Evolutionary conservation across 2,797 vertebrate genomes (phyloP).

Genomic region (Synanceia verrucosa): DNA sequence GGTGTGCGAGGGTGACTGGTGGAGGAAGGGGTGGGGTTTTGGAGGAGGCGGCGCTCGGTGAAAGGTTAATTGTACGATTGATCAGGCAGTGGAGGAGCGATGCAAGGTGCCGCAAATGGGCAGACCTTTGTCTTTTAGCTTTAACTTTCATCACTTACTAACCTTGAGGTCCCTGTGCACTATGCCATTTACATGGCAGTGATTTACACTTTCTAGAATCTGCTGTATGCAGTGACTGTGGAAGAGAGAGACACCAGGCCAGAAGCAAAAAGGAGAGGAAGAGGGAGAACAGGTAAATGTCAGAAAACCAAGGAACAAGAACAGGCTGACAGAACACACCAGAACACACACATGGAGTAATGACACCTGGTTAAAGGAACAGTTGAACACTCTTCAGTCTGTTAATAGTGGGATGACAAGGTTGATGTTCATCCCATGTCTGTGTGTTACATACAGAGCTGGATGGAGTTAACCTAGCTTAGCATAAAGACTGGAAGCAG

Average conservation of each 20-base stretch:
- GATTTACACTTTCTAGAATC: slow-evolving; percentile 99
- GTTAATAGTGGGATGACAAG: background rate
- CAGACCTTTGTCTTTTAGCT: slow-evolving; percentile 22
- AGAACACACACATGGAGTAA: slow-evolving; percentile 22
- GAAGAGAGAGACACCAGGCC: slow-evolving; percentile 63
- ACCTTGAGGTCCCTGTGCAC: slow-evolving; percentile 99
- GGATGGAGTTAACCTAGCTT: background rate
- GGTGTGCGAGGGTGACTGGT: slow-evolving; percentile 25
- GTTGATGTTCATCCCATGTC: background rate
- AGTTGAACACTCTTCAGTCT: slow-evolving; percentile 13
- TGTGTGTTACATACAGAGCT: background rate
- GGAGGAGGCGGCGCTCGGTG: slow-evolving; percentile 23
- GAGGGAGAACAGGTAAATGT: slow-evolving; percentile 59
- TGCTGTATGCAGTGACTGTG: slow-evolving; percentile 99
- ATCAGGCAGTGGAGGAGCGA: slow-evolving; percentile 52
- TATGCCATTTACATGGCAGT: slow-evolving; percentile 97
- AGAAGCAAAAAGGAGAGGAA: slow-evolving; percentile 64
- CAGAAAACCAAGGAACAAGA: slow-evolving; percentile 39
- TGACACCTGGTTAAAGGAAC: slow-evolving; percentile 24
- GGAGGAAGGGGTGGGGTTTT: slow-evolving; percentile 22
- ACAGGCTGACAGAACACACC: slow-evolving; percentile 38
- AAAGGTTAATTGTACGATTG: slow-evolving; percentile 52
- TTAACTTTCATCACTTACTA: slow-evolving; percentile 81
- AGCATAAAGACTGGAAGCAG: background rate
- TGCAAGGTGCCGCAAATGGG: slow-evolving; percentile 47